Evolutionary conservation across 2,888 invertebrate genomes (phyloP), one percentile per base, ranked within the genome.

Genomic region (Cheilosia impressa): DNA sequence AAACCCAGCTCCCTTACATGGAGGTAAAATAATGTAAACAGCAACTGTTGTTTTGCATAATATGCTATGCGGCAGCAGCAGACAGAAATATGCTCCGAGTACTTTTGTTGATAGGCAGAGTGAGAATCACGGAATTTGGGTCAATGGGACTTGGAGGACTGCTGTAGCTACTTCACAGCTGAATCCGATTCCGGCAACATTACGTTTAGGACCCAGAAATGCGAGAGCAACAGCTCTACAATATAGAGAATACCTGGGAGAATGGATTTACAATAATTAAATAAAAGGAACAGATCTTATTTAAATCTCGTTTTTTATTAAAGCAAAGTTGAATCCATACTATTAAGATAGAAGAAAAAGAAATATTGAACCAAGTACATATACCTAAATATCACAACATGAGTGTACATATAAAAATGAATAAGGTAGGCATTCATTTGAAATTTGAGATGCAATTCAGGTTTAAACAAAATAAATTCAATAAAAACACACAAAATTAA

Each of bases 31-130:
- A 13, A 53, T 52, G 52, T 2, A 24, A n/a, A n/a, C n/a, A 53
- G 53, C 22, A 22, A 47, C 6, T 0, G 17, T 47, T 50, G 47
- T 47, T 19, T 47, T 47, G 47, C 19, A 47, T 9, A 50, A 50
- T 50, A 50, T 50, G 50, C 50, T 50, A 50, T 50, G 50, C 10
- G 53, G 31, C 13, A 53, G 53, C 53, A 15, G 53, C 24, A 27
- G 53, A 27, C 19, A 53, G 15, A 27, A 13, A 27, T 53, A 53
- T 27, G 24, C 10, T 27, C 27, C 53, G 6, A 27, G 27, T 53
- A 27, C 24, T 4, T 47, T 47, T 9, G 19, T 47, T n/a, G 47
- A 47, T 47, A 47, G 47, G 19, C 47, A 17, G 19, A 19, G 5
- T 9, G 47, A 47, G 6, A 6, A 31, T 31, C 1, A 47, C 17